phyloP scores from a whole-genome alignment of 2,888 invertebrate genomes.

The Sesia apiformis region DNA sequence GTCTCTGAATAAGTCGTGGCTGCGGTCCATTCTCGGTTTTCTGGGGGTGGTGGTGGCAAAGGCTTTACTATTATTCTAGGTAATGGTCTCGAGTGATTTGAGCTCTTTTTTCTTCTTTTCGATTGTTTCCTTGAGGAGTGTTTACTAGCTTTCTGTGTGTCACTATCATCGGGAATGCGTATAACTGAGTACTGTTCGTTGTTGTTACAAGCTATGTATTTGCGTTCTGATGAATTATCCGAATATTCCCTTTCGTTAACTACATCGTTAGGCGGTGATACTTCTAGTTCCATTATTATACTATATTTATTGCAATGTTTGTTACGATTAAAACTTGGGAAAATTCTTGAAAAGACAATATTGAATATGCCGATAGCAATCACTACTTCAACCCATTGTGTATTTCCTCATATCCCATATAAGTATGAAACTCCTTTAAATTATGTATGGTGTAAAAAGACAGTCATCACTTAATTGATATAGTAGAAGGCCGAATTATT shows the following conservation, averaged over 20 bases:
- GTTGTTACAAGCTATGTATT: conserved; percentile 49
- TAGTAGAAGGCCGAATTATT: not conserved
- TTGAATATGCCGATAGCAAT: conserved; percentile 53
- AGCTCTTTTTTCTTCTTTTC: conserved; percentile 86
- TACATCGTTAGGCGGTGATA: conserved; percentile 39
- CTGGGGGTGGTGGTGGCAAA: conserved; percentile 77
- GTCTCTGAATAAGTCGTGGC: conserved; percentile 53
- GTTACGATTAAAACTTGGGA: conserved; percentile 6
- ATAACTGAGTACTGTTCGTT: conserved; percentile 62
- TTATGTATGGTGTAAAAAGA: conserved; percentile 14
- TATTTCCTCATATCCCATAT: conserved; percentile 20
- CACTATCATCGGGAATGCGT: conserved; percentile 61
- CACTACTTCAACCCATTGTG: conserved; percentile 68
- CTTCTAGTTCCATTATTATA: conserved; percentile 53
- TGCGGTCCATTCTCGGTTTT: conserved; percentile 63
- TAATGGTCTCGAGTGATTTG: conserved; percentile 76
- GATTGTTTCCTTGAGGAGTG: conserved; percentile 83
- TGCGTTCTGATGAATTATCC: conserved; percentile 51
- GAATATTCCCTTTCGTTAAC: conserved; percentile 54
- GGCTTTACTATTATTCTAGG: conserved; percentile 90
- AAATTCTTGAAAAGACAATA: conserved; percentile 33
- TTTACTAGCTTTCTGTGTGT: conserved; percentile 78
- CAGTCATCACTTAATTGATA: conserved; percentile 31
- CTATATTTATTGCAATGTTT: not conserved
- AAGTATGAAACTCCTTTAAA: conserved; percentile 15